Percentiles rank a stretch among this genome's conserved stretches.
Evolutionary conservation across 2,797 vertebrate species (phyloP).

Genomic region (Sparus aurata): DNA sequence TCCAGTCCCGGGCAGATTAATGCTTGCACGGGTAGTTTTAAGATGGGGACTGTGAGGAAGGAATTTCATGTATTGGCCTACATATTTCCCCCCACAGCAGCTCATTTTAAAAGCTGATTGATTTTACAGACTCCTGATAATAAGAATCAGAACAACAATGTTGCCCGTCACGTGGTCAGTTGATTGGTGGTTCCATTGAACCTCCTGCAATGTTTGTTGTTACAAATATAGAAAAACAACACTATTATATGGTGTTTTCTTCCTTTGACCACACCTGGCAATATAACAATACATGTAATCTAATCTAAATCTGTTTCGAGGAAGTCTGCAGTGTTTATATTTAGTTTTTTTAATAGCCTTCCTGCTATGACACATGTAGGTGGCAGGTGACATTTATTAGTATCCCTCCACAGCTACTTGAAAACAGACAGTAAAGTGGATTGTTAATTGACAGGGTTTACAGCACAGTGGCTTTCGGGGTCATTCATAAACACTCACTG

Average conservation of each 20-base stretch:
- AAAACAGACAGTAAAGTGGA: constrained; percentile 23
- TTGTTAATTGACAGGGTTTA: constrained; percentile 62
- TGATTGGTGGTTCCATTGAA: not conserved
- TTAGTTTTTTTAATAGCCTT: not conserved
- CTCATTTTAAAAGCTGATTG: not conserved
- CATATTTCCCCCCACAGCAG: not conserved
- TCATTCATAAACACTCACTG: constrained; percentile 63
- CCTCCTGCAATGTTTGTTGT: not conserved
- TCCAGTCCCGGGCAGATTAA: constrained; percentile 80
- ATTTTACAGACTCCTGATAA: not conserved
- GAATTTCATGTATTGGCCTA: not conserved
- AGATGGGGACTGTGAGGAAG: constrained; percentile 55
- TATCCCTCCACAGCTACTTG: not conserved
- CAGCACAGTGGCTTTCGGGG: constrained; percentile 6
- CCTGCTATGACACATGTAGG: not conserved
- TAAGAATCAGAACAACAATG: not conserved
- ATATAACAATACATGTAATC: not conserved
- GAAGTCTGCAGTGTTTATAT: not conserved
- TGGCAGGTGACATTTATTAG: constrained; percentile 3
- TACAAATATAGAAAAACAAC: not conserved
- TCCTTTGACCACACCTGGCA: not conserved
- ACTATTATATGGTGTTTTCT: not conserved
- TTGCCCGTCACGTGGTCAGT: not conserved
- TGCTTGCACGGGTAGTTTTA: constrained; percentile 67
- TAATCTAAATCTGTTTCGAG: not conserved